Base-by-base conservation (phyloP, 2,888 invertebrate genomes). In the Epicampocera succincta region DNA sequence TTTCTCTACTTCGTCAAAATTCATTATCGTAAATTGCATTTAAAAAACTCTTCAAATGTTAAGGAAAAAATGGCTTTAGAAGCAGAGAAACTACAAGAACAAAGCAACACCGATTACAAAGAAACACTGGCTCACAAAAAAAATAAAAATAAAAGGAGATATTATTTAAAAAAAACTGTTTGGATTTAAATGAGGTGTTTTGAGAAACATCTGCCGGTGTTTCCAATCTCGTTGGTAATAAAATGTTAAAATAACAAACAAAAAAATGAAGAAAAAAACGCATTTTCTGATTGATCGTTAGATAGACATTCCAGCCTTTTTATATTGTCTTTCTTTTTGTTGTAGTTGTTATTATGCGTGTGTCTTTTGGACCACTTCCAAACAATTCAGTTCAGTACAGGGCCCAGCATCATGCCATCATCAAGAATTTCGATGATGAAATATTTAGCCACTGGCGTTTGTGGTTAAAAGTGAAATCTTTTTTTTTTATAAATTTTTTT, bases 131-230 rank as follows among this genome's bases (percentile, higher is more conserved):
- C 46, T 17, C 44, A 44, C 3, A 29, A 12, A 46, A 13, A 17
- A 25, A 13, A 42, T 11, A 15, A 48, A 33, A 38, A 12, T 13
- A n/a, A 33, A n/a, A 15, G 15, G 25, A 21, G 17, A 44, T 50
- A 19, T 3, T 33, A 33, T 33, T n/a, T n/a, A n/a, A n/a, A n/a
- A 33, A 33, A 33, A 33, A 19, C 17, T 58, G 19, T 74, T 74
- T 65, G 44, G 65, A 29, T 56, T 74, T 69, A 38, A 56, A 68
- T 65, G 56, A 77, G 77, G 71, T 77, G 71, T 65, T 42, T 77
- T 58, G 2, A 42, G 71, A 77, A 77, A 77, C 77, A 77, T 77
- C 77, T 77, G 77, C 77, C 65, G 6, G 12, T 56, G 42, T 56
- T 40, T 48, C 54, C 13, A 60, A 1, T 13, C 15, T 52, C 69